A percentile compares a stretch with the other conserved stretches of the same genome.
Evolutionary conservation across 1,140 invertebrate species (phyloP).

Genomic region (Brachionus asplanchnoidis): DNA sequence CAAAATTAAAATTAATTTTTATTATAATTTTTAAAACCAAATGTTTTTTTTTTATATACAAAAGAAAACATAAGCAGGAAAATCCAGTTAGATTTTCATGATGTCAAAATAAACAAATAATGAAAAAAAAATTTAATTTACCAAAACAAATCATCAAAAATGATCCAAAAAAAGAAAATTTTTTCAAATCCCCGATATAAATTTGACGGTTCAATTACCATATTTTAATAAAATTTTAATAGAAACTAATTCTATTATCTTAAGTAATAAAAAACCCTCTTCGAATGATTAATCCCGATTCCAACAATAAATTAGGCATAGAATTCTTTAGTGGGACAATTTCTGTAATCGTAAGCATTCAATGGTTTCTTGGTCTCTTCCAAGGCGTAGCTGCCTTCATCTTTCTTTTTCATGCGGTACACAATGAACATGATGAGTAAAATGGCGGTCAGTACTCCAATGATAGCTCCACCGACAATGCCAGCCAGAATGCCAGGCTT

Average conservation of each 20-base stretch:
- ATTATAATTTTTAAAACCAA: neutral
- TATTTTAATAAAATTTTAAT: neutral
- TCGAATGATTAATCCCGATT: neutral
- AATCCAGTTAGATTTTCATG: neutral
- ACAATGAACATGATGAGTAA: constrained; percentile 97
- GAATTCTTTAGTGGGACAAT: constrained; percentile 84
- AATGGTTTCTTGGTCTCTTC: constrained; percentile 91
- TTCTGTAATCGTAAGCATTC: constrained; percentile 79
- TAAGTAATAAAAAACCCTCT: neutral
- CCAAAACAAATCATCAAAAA: constrained; percentile 2
- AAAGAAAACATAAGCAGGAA: neutral
- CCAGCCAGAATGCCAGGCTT: constrained; percentile 89
- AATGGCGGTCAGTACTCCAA: constrained; percentile 91
- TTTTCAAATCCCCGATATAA: neutral
- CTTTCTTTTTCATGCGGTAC: constrained; percentile 98
- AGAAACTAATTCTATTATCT: neutral
- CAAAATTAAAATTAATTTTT: neutral
- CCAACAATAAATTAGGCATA: constrained; percentile 69
- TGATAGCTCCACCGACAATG: constrained; percentile 94
- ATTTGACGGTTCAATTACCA: neutral
- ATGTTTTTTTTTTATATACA: neutral
- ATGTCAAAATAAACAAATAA: neutral
- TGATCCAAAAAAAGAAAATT: neutral
- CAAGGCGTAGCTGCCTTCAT: constrained; percentile 93
- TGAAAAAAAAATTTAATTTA: neutral